phyloP scores from a whole-genome alignment of 2,888 invertebrate genomes.

The Colletes collaris region DNA sequence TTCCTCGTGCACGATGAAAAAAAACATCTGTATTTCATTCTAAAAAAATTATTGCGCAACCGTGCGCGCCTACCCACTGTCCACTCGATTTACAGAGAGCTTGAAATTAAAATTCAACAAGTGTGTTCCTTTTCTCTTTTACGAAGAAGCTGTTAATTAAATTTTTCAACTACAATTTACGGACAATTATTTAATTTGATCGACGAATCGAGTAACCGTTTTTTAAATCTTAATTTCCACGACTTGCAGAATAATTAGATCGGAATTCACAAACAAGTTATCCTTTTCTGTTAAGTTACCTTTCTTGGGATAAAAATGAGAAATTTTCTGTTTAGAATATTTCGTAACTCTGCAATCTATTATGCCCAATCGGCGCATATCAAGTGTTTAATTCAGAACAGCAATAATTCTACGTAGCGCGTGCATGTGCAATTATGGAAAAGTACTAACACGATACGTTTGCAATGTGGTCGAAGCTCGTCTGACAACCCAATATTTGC shows the following conservation, averaged over 20 bases:
- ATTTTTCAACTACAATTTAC: too few relatives aligned
- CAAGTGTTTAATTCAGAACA: too few relatives aligned
- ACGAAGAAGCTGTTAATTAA: background rate
- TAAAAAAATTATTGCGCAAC: background rate
- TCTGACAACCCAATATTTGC: conserved; percentile 35
- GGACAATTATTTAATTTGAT: too few relatives aligned
- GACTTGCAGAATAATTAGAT: too few relatives aligned
- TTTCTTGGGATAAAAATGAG: too few relatives aligned
- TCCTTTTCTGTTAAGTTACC: too few relatives aligned
- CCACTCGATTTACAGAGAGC: background rate
- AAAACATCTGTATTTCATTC: background rate
- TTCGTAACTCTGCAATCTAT: too few relatives aligned
- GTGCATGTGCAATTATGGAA: background rate
- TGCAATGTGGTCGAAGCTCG: conserved; percentile 5
- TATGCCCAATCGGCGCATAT: too few relatives aligned
- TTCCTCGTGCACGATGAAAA: background rate
- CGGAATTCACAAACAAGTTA: too few relatives aligned
- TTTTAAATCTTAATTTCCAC: too few relatives aligned
- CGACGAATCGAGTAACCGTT: too few relatives aligned
- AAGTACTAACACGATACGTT: conserved; percentile 21
- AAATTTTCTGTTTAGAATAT: too few relatives aligned
- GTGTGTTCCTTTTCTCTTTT: background rate
- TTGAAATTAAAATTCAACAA: background rate
- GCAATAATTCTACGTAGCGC: background rate
- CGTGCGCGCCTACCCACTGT: background rate